Percentiles rank a stretch among this genome's conserved stretches.
Conservation (phyloP, 1,140 invertebrate species). For the Probaryconus sp. region DNA sequence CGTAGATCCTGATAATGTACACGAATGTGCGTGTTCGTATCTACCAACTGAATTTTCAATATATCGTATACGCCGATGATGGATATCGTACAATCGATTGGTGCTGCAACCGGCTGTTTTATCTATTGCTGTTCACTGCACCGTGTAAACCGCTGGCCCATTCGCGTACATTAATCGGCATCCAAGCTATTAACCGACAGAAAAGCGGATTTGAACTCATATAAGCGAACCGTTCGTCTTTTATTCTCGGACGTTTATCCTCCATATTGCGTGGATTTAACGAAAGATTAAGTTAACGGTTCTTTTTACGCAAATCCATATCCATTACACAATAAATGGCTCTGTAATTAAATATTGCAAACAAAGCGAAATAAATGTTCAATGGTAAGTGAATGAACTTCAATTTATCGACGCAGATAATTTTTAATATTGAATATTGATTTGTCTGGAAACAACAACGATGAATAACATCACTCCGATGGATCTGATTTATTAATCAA, state of each 20-base stretch:
- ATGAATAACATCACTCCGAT: too few species aligned
- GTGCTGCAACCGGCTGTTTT: slow-evolving; percentile 54
- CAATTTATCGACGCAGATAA: too few species aligned
- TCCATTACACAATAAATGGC: slow-evolving; percentile 40
- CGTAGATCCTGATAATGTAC: neutral
- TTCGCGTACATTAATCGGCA: slow-evolving; percentile 61
- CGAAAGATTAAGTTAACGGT: slow-evolving; percentile 47
- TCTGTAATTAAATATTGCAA: slow-evolving; percentile 40
- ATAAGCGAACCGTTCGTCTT: slow-evolving; percentile 49
- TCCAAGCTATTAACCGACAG: slow-evolving; percentile 61
- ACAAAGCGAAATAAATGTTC: slow-evolving; percentile 7
- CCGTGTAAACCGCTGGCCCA: slow-evolving; percentile 55
- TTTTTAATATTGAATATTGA: too few species aligned
- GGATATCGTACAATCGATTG: slow-evolving; percentile 54
- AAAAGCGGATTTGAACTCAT: slow-evolving; percentile 67
- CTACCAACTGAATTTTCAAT: slow-evolving; percentile 31
- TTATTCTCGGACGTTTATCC: slow-evolving; percentile 43
- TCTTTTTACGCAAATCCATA: slow-evolving; percentile 34
- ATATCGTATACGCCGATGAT: slow-evolving; percentile 21
- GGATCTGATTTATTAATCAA: too few species aligned
- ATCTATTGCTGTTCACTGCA: slow-evolving; percentile 56
- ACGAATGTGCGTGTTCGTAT: neutral
- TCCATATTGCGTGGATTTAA: slow-evolving; percentile 45
- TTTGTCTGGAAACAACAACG: too few species aligned
- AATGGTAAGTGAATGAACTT: neutral